Conservation (phyloP, 2,888 invertebrate species). For the Aplocera efformata region DNA sequence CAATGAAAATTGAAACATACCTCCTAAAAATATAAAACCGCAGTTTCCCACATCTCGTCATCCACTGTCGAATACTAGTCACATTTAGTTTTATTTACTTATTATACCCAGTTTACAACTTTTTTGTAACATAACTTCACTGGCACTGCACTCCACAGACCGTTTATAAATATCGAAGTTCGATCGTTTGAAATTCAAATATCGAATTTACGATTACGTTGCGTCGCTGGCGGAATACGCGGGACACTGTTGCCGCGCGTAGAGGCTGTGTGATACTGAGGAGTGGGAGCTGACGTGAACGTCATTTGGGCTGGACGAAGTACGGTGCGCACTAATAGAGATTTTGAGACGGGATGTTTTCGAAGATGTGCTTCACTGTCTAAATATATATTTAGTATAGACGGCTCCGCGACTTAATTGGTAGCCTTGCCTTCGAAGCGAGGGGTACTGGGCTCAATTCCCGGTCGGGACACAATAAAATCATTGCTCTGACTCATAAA, state of each 20-base stretch:
- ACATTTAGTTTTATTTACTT: conserved; percentile 26
- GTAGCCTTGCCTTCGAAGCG: too few relatives aligned
- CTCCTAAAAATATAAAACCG: conserved; percentile 15
- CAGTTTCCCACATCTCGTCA: conserved; percentile 17
- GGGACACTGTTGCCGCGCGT: conserved; percentile 46
- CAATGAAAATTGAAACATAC: too few relatives aligned
- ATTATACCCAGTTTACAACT: too few relatives aligned
- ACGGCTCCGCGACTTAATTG: too few relatives aligned
- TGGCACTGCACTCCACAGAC: conserved; percentile 69
- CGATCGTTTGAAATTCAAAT: conserved; percentile 26
- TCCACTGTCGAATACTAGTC: conserved; percentile 18
- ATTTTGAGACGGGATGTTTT: conserved; percentile 1
- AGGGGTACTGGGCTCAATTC: too few relatives aligned
- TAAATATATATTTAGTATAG: too few relatives aligned
- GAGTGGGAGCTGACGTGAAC: conserved; percentile 52
- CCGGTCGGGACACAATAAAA: too few relatives aligned
- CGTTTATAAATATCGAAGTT: conserved; percentile 14
- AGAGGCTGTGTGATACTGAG: conserved; percentile 74
- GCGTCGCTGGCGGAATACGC: conserved; percentile 1
- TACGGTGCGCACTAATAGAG: conserved; percentile 46
- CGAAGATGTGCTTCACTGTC: too few relatives aligned
- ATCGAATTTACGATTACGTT: conserved; percentile 4
- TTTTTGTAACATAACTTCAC: conserved; percentile 27
- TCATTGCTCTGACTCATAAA: too few relatives aligned
- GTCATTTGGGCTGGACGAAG: conserved; percentile 41